Percentiles rank a stretch among this genome's conserved stretches.
phyloP scores from a whole-genome alignment of 2,888 invertebrate genomes.

The Leistus spinibarbis region DNA sequence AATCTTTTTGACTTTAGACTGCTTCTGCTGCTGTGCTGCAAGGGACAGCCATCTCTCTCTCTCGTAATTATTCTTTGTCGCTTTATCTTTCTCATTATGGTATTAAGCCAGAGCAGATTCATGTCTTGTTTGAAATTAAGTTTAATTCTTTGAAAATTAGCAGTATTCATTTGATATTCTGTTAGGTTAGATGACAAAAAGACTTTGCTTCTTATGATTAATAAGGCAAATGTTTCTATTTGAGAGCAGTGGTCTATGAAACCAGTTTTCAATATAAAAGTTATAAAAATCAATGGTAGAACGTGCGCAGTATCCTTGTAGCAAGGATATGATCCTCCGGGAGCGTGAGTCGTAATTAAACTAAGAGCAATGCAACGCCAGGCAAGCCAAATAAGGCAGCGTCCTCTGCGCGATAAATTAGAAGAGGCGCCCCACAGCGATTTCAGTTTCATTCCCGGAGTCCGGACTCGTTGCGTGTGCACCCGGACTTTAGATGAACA shows the following conservation, averaged over 20 bases:
- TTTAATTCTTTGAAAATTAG: slow-evolving; percentile 7
- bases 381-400: no score
- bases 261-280: neutral
- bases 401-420: slow-evolving; percentile 22
- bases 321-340: slow-evolving; percentile 10
- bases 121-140: neutral
- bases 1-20: neutral
- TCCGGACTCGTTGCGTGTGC: neutral
- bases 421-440: slow-evolving; percentile 6
- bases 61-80: neutral
- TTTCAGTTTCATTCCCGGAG: neutral
- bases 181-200: neutral
- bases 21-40: no score
- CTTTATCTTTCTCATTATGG: neutral
- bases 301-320: neutral
- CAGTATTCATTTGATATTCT: slow-evolving; percentile 6
- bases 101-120: neutral
- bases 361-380: slow-evolving; percentile 13
- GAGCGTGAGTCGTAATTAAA: slow-evolving; percentile 28
- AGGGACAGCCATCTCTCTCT: neutral
- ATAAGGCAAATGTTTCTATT: neutral
- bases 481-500: neutral
- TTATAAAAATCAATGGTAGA: neutral
- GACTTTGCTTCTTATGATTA: neutral
- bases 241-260: neutral